Evolutionary conservation across 1,140 invertebrate species (phyloP).

Genomic region (Papilio xuthus): DNA sequence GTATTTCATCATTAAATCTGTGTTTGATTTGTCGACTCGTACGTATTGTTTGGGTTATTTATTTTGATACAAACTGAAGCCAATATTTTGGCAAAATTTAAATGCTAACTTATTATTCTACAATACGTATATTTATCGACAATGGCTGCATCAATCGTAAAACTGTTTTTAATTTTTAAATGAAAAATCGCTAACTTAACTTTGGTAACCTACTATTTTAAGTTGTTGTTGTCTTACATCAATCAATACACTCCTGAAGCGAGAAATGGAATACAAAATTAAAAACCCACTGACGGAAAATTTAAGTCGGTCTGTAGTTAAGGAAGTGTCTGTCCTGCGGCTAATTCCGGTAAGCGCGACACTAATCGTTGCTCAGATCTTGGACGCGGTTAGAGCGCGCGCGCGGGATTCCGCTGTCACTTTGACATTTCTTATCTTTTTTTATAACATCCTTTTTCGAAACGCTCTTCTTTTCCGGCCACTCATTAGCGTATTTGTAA

Average conservation of each 20-base stretch:
- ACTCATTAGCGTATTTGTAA: conserved; percentile 41
- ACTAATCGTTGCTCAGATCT: conserved; percentile 65
- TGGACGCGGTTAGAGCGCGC: conserved; percentile 56
- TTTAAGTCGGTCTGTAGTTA: conserved; percentile 26
- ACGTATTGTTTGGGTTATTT: background rate
- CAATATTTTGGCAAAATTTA: too few relatives aligned
- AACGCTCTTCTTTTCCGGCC: conserved; percentile 35
- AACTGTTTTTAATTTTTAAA: too few relatives aligned
- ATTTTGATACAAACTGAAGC: too few relatives aligned
- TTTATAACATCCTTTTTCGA: conserved; percentile 49
- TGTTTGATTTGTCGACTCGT: background rate
- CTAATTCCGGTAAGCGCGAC: conserved; percentile 64
- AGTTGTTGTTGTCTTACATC: background rate
- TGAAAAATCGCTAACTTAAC: too few relatives aligned
- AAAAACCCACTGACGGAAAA: conserved; percentile 41
- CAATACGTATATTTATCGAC: too few relatives aligned
- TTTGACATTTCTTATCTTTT: conserved; percentile 48
- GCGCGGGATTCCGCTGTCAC: conserved; percentile 52
- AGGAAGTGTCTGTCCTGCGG: conserved; percentile 65
- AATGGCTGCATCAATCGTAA: too few relatives aligned
- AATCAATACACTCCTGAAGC: background rate
- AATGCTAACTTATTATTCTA: too few relatives aligned
- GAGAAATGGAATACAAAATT: conserved; percentile 19
- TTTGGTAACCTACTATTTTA: too few relatives aligned
- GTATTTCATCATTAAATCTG: too few relatives aligned